Base-by-base conservation (phyloP, 2,113 vertebrate genomes). In the Grallaria varia region DNA sequence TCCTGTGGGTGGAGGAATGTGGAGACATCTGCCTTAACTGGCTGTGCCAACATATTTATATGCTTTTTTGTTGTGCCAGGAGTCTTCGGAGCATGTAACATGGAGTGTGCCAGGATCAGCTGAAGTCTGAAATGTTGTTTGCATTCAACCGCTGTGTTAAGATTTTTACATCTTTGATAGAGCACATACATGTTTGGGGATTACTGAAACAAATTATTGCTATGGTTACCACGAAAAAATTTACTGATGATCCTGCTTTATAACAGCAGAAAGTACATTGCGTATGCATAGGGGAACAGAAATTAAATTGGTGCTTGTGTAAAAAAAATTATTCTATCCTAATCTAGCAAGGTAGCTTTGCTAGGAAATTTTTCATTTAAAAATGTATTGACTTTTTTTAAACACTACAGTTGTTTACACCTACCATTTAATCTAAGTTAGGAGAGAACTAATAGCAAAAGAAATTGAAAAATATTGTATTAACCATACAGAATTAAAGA, bases 121-220 rank as follows among this genome's bases (percentile, higher is more conserved):
- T 91, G 63, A 40, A 59, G 40, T 62, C 89, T 84, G 56, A 92
- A 95, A 87, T 35, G 23, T 44, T 92, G 42, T 90, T 96, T 84
- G 86, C 60, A 84, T 96, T 80, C 58, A 93, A 79, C 25, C 87
- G 56, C 49, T 81, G 68, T 82, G 63, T 94, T 80, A 93, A 92
- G 80, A 88, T 84, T 95, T 96, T 81, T 81, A 85, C 30, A 42
- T 55, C 47, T 68, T 79, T 84, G 40, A 90, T 40, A 91, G 55
- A 93, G 45, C 35, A 91, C 39, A 78, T 72, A 90, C 21, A 39
- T 44, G 35, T 30, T 63, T 84, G 75, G 74, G 81, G 67, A 50
- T 71, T 77, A 62, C 40, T 77, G 72, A 97, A 97, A 97, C 44
- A 97, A 92, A 60, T 35, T 79, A 69, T 66, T 94, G 84, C 74